Conservation (phyloP, 1,140 invertebrate species). For the Adoxophyes honmai region DNA sequence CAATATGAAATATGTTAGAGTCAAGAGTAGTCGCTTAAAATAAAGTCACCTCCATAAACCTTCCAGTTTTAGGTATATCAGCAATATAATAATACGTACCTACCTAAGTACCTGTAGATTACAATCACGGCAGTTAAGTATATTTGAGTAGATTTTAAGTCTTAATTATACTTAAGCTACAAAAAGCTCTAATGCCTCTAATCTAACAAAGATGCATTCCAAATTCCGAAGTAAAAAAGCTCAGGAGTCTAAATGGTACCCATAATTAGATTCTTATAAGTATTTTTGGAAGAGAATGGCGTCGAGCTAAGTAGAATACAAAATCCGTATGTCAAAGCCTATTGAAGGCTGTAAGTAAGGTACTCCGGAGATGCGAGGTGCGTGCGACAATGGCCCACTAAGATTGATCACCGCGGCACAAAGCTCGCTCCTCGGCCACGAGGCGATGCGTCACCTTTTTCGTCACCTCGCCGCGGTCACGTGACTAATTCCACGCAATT, state of each 20-base stretch:
- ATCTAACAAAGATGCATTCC: neutral
- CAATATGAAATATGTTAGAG: no score
- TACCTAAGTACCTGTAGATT: no score
- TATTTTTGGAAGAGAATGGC: neutral
- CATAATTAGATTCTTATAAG: constrained; percentile 13
- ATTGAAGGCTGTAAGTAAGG: constrained; percentile 81
- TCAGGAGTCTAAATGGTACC: constrained; percentile 5
- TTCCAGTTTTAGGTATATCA: no score
- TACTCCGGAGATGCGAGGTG: constrained; percentile 40
- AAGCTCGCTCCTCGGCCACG: constrained; percentile 40
- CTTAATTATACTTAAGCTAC: no score
- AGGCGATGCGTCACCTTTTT: constrained; percentile 70
- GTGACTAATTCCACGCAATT: constrained; percentile 73
- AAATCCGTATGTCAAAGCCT: constrained; percentile 31
- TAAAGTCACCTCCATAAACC: no score
- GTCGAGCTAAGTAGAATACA: constrained; percentile 22
- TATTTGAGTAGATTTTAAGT: no score
- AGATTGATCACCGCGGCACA: constrained; percentile 83
- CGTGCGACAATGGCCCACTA: constrained; percentile 52
- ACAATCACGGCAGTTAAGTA: no score
- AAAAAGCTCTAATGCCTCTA: neutral
- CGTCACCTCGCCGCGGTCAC: constrained; percentile 68
- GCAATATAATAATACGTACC: no score
- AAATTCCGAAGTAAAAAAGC: neutral
- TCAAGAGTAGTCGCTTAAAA: no score